Evolutionary conservation across 1,140 invertebrate species (phyloP), one percentile per base, ranked within the genome.

Genomic region (Aleiodes sp.): DNA sequence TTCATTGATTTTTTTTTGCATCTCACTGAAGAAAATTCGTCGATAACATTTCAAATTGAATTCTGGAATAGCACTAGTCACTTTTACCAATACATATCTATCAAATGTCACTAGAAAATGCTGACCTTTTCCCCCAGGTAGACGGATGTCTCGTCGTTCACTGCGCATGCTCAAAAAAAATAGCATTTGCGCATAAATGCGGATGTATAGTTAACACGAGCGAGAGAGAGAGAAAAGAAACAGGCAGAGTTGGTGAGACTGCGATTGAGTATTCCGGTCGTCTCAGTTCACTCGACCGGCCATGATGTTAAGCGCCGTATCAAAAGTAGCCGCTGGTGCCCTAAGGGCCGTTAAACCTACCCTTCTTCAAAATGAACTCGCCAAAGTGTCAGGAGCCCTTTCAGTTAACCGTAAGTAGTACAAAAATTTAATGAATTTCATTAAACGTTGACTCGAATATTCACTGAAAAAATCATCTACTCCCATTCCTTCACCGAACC

Each of bases 301-400:
- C 85, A 89, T 87, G 86, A 91, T 91, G 88, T 89, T 91, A 85
- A 89, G 87, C 75, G 89, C 87, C 74, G 86, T 90, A 72, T 85
- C 88, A 73, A 88, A 88, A 79, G 88, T 88, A 74, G 88, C 89
- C 81, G 80, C 86, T 73, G 88, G 89, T 65, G 87, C 88, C 78
- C 81, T 91, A 62, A 89, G 88, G 84, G 86, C 85, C 72, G 85
- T 88, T 66, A 91, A 91, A 84, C 86, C 88, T 37, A 77, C 84
- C 56, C 73, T 91, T 78, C 72, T 89, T 31, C 86, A 88, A 75
- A 88, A 87, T 78, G 87, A 89, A 82, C 79, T 85, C n/a, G 63
- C 83, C 9, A 90, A 88, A 84, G 79, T 86, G 31, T 77, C 89
- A 21, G 87, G 87, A 64, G 81, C 84, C 65, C 73, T 89, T 70